phyloP scores from a whole-genome alignment of 92 coral and sea anemone genomes.

The Chrysogorgia sp. region DNA sequence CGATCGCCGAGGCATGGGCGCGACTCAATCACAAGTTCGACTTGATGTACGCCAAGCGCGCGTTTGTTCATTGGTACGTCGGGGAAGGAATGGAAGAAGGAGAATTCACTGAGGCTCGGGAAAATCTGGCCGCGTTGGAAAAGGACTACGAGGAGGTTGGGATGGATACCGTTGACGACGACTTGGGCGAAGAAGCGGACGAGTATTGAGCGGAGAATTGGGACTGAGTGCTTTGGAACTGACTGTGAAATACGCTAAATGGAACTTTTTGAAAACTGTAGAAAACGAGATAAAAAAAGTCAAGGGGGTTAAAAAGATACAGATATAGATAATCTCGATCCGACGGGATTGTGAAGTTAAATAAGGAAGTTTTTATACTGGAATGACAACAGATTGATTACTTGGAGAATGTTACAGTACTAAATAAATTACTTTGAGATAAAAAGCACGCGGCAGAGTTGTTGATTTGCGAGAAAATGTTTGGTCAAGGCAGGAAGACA shows the following conservation, averaged over 20 bases:
- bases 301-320: background rate
- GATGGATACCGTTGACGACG: conserved; percentile 68
- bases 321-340: background rate
- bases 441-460: background rate
- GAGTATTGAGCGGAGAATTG: conserved; percentile 31
- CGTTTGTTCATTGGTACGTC: conserved; percentile 97
- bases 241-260: no score
- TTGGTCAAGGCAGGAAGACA: no score
- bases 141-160: conserved; percentile 98
- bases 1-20: conserved; percentile 95
- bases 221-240: no score
- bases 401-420: background rate
- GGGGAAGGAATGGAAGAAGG: conserved; percentile 98
- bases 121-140: conserved; percentile 91
- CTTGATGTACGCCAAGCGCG: conserved; percentile 96
- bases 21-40: conserved; percentile 94
- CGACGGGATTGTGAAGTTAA: background rate
- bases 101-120: conserved; percentile 98
- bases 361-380: no score
- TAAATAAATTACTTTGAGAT: background rate
- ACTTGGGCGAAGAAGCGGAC: conserved; percentile 62
- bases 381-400: no score
- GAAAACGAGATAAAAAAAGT: background rate
- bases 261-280: background rate
- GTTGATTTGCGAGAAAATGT: background rate